These are phyloP conservation scores for Diplolepis rosae DNA, from an alignment of 2,888 invertebrate genomes.

Conservation along the genomic window DNA sequence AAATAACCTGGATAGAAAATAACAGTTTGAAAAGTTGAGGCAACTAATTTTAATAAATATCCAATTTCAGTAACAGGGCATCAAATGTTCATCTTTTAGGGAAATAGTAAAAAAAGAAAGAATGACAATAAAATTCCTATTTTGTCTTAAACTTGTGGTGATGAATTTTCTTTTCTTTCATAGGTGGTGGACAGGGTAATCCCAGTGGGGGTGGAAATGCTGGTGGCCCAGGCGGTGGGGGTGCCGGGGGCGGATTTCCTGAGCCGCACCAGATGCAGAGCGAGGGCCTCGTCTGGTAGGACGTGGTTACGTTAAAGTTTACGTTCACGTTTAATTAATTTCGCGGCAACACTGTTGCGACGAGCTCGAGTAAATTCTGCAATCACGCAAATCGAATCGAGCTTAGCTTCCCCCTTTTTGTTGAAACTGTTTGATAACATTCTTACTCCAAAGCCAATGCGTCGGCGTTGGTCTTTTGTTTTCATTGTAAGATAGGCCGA, in stretches of 20 bases:
- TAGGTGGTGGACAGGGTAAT: slow-evolving; percentile 84
- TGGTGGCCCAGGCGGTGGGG: slow-evolving; percentile 84
- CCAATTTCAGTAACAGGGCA: no score
- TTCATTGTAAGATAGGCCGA: slow-evolving; percentile 52
- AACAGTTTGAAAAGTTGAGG: no score
- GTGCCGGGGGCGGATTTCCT: slow-evolving; percentile 83
- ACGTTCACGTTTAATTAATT: slow-evolving; percentile 63
- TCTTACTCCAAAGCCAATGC: not conserved
- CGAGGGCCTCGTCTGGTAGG: slow-evolving; percentile 85
- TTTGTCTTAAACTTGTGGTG: not conserved
- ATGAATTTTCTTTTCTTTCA: slow-evolving; percentile 35
- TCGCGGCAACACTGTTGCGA: slow-evolving; percentile 37
- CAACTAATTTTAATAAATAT: no score
- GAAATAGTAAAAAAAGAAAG: not conserved
- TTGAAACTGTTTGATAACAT: slow-evolving; percentile 26
- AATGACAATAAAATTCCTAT: slow-evolving; percentile 1
- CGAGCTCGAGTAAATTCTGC: slow-evolving; percentile 1
- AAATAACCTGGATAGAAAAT: no score
- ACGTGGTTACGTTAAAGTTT: slow-evolving; percentile 59
- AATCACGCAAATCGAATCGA: not conserved
- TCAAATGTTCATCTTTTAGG: no score
- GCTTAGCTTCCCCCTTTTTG: slow-evolving; percentile 39
- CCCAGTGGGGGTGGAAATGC: slow-evolving; percentile 77
- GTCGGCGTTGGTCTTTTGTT: slow-evolving; percentile 33
- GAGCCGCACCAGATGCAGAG: slow-evolving; percentile 83